These are phyloP conservation scores for Paramormyrops kingsleyae DNA, from an alignment of 2,113 vertebrate genomes.

Conservation along the genomic window DNA sequence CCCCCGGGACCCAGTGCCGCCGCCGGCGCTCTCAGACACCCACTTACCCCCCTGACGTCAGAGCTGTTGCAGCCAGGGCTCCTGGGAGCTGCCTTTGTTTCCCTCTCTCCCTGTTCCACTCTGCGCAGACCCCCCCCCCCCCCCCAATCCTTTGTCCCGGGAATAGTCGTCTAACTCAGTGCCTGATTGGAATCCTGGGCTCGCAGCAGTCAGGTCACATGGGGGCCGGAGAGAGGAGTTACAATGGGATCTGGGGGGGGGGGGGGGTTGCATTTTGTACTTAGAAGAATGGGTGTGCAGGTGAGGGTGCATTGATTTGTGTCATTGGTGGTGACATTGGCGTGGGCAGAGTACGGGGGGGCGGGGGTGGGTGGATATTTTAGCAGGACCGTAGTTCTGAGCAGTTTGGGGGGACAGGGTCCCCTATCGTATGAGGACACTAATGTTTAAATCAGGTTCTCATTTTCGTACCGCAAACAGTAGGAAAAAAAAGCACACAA, in stretches of 20 bases:
- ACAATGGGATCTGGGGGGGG: background rate
- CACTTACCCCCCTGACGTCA: constrained; percentile 92
- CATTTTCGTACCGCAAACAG: background rate
- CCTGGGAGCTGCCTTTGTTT: constrained; percentile 68
- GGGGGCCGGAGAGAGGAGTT: constrained; percentile 33
- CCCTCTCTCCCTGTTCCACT: constrained; percentile 54
- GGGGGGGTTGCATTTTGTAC: constrained; percentile 62
- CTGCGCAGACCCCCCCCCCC: constrained; percentile 67
- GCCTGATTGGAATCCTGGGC: constrained; percentile 71
- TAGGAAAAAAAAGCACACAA: constrained; percentile 32
- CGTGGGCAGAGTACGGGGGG: constrained; percentile 68
- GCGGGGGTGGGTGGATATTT: constrained; percentile 72
- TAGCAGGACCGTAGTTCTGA: background rate
- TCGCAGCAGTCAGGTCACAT: constrained; percentile 50
- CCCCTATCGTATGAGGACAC: background rate
- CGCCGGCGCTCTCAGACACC: constrained; percentile 91
- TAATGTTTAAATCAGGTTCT: constrained; percentile 16
- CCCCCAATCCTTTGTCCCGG: constrained; percentile 66
- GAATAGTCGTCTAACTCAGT: constrained; percentile 67
- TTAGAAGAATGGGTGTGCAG: constrained; percentile 80
- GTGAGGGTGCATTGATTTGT: constrained; percentile 74
- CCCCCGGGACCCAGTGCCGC: constrained; percentile 80
- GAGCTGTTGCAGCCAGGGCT: constrained; percentile 88
- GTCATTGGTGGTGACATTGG: constrained; percentile 76
- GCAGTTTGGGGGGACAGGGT: background rate